Base-by-base conservation (phyloP, 2,888 invertebrate species). In the Sussaba pulchella region DNA sequence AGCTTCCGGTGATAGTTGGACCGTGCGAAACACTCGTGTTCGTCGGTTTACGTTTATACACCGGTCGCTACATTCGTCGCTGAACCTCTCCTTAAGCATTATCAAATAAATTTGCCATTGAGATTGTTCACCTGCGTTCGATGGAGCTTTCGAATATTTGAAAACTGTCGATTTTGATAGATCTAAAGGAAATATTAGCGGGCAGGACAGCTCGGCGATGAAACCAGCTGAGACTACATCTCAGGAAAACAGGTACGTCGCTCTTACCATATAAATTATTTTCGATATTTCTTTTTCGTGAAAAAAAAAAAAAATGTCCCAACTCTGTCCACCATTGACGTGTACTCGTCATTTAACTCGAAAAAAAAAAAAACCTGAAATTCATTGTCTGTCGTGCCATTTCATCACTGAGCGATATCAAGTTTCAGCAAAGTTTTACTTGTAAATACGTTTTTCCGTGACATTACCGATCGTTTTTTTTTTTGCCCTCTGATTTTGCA, bases 111-210 rank as follows among this genome's bases (percentile, higher is more conserved):
- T 74, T 45, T 21, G 45, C 47, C 50, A 17, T 10, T 41, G 45
- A 63, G 10, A 39, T 47, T 43, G 14, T 47, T 24, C 26, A 24
- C 39, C 43, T 8, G 17, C 64, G 45, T 52, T 17, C 41, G 24
- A 81, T 59, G 59, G 57, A 70, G 43, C 9, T 63, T 76, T 69
- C 41, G 79, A 83, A 83, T 83, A 75, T 85, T 84, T 87, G 85
- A 85, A 85, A 76, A 83, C 76, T 87, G 77, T 88, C 83, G 84
- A 86, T 89, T 88, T 90, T 87, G 82, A 77, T 90, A 91, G 91
- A 91, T 90, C 88, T 84, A 90, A 90, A 85, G 91, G 88, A 86
- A 89, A 85, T 89, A 81, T 87, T 87, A 89, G 85, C 88, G 88
- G 88, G 86, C 88, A 85, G 87, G 90, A 91, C 83, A 84, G 84